These are phyloP conservation scores for Peucedramus taeniatus DNA, from an alignment of 2,113 vertebrate genomes.

Conservation along the genomic window DNA sequence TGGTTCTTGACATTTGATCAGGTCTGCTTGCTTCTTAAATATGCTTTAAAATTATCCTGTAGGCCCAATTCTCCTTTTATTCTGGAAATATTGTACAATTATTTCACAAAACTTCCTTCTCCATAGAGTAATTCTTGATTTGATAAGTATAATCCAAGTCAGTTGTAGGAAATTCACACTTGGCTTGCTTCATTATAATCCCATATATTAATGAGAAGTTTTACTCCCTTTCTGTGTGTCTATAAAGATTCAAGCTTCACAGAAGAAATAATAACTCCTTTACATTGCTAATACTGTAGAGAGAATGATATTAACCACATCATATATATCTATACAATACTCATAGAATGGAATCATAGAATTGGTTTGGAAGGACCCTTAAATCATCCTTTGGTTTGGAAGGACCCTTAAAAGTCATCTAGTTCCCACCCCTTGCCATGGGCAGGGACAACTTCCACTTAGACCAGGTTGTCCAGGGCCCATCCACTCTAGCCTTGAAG, in stretches of 20 bases:
- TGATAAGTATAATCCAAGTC: background rate
- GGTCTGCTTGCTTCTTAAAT: background rate
- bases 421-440: background rate
- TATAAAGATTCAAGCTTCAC: background rate
- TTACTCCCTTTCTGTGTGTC: background rate
- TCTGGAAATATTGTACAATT: background rate
- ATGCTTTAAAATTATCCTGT: background rate
- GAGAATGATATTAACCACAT: background rate
- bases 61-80: background rate
- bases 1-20: slow-evolving; percentile 5
- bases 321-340: background rate
- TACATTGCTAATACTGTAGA: background rate
- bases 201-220: background rate
- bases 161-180: background rate
- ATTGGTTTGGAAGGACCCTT: background rate
- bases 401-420: background rate
- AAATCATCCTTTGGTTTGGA: background rate
- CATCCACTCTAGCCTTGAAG: background rate
- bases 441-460: background rate
- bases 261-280: background rate
- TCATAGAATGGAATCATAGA: background rate
- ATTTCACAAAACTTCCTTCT: background rate
- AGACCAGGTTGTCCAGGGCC: background rate
- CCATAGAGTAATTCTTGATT: background rate
- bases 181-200: background rate